Percentiles rank a stretch among this genome's conserved stretches.
phyloP scores from a whole-genome alignment of 2,113 vertebrate genomes.

The Poeciliopsis prolifica region DNA sequence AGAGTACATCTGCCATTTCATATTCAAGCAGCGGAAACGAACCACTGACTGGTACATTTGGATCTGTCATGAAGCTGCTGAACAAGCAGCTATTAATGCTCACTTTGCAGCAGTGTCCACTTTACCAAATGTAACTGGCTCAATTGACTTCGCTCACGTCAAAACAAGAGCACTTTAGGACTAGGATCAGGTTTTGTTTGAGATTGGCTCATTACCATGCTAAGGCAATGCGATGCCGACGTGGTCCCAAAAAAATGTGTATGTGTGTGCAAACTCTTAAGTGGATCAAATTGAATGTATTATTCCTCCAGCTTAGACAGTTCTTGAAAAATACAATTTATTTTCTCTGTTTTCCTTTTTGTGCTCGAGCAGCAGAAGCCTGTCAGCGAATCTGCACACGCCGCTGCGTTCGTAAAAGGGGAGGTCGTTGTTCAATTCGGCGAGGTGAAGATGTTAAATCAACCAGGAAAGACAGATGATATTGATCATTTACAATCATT shows the following conservation, averaged over 20 bases:
- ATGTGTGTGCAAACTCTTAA: slow-evolving; percentile 26
- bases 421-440: slow-evolving; percentile 14
- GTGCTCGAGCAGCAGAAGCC: slow-evolving; percentile 2
- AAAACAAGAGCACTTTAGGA: slow-evolving; percentile 36
- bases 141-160: slow-evolving; percentile 47
- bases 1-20: neutral
- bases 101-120: slow-evolving; percentile 34
- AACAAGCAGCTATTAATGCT: slow-evolving; percentile 35
- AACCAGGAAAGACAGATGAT: neutral
- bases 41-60: slow-evolving; percentile 17
- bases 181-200: slow-evolving; percentile 42
- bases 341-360: neutral
- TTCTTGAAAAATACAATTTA: neutral
- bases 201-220: slow-evolving; percentile 41
- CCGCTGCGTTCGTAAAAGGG: slow-evolving; percentile 20
- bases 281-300: slow-evolving; percentile 31
- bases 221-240: slow-evolving; percentile 45
- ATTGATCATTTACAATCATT: neutral
- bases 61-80: slow-evolving; percentile 31
- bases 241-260: slow-evolving; percentile 41
- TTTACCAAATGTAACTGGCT: slow-evolving; percentile 26
- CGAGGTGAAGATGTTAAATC: slow-evolving; percentile 16
- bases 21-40: slow-evolving; percentile 11
- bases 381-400: slow-evolving; percentile 8
- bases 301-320: neutral